Evolutionary conservation across 2,797 vertebrate genomes (phyloP), one percentile per base, ranked within the genome.

Genomic region (Sitta carolinensis): DNA sequence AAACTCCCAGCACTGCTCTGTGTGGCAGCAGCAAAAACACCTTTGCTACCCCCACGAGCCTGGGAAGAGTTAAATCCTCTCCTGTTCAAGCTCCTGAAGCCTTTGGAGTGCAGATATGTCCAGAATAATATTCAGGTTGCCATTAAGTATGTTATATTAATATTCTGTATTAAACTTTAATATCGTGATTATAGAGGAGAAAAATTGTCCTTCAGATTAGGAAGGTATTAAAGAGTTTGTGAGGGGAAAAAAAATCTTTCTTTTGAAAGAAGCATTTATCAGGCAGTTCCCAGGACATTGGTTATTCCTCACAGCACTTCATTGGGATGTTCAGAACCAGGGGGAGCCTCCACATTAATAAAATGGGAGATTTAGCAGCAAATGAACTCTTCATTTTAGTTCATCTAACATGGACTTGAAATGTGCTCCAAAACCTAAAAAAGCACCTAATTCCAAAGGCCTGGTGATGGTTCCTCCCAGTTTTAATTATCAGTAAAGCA

Each of bases 141-240:
- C 90, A 96, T 95, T 90, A 94, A 84, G 52, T 75, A 94, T 84
- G 85, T 95, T 95, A 91, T 82, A 97, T 96, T 97, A 97, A 97
- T 95, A 82, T 15, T 58, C 27, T 61, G 47, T 63, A 97, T 98
- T 97, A 97, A 97, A 97, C 73, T 97, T 98, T 98, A 98, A 97
- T 97, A 85, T 20, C 81, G 81, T 96, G 97, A 97, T 98, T 97
- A 97, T 47, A 94, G 83, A 61, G 77, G 45, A 97, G 89, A 96
- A 96, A 98, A 97, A 97, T 95, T 87, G 86, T 87, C 91, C 91
- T 96, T 96, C 95, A 90, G 70, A 87, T 94, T 79, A 48, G 18
- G 79, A 94, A 94, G 81, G 93, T 72, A 94, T 96, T 96, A 96
- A 95, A 85, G 90, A 94, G 63, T 87, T 95, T 88, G 55, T 38